A percentile compares a stretch with the other conserved stretches of the same genome.
Conservation (phyloP, 2,888 invertebrate species). For the Rhodophaea formosa region DNA sequence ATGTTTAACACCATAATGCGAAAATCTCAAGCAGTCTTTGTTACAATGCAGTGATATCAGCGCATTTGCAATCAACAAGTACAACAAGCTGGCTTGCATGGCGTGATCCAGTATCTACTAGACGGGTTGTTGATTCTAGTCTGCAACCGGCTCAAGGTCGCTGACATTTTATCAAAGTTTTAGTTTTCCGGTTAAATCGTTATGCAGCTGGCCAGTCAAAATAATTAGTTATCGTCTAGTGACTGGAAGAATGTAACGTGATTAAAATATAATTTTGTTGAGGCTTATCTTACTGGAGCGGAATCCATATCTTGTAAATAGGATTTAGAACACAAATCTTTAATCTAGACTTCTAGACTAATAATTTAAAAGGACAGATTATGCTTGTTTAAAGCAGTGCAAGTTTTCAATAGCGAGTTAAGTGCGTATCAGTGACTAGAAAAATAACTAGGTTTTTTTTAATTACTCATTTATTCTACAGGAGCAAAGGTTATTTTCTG, state of each 20-base stretch:
- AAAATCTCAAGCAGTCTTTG: not conserved
- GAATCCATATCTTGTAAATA: no score
- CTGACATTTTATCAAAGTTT: conserved; percentile 3
- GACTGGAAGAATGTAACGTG: not conserved
- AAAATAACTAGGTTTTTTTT: no score
- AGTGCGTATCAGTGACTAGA: no score
- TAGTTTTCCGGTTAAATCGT: not conserved
- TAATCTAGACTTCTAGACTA: no score
- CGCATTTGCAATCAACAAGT: not conserved
- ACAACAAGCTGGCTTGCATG: not conserved
- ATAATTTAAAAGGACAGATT: no score
- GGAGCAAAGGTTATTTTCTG: no score
- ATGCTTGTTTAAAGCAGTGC: no score
- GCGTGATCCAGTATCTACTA: conserved; percentile 5
- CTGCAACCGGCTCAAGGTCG: conserved; percentile 4
- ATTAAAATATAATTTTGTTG: not conserved
- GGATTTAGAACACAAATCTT: no score
- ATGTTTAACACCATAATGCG: not conserved
- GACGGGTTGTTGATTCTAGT: not conserved
- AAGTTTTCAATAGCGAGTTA: no score
- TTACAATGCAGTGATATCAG: not conserved
- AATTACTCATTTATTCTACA: no score
- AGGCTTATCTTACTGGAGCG: not conserved
- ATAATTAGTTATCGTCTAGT: not conserved
- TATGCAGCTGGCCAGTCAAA: not conserved